Evolutionary conservation across 2,113 vertebrate genomes (phyloP), one percentile per base, ranked within the genome.

Genomic region (Thryonomys swinderianus): DNA sequence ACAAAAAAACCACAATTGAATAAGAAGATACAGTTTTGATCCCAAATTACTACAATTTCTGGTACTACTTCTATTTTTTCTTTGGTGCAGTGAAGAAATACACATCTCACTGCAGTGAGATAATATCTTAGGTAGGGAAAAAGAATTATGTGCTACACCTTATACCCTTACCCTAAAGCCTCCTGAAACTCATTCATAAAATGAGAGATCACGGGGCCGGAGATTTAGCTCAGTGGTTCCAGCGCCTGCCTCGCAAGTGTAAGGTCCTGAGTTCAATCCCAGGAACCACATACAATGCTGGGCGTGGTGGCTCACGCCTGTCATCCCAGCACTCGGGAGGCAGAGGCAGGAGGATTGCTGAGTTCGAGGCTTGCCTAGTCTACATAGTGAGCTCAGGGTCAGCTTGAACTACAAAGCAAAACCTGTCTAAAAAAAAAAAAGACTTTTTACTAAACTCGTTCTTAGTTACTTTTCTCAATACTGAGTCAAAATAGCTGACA

Each of bases 151-250:
- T 85, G n/a, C 32, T 93, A 0, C 61, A 73, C 21, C 37, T 42
- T 93, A 1, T 71, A 83, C 7, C 20, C 62, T 8, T 64, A 91
- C 32, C 13, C 59, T 80, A 42, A 85, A 40, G 37, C 51, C 40
- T 71, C 73, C 5, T 84, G 30, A 57, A 42, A 85, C 45, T 90
- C 57, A 71, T 62, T 88, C 93, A n/a, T 91, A 61, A 88, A 78
- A 48, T 93, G 69, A 93, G 48, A 94, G 82, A 32, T 94, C 10
- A 61, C 87, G n/a, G n/a, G n/a, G n/a, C n/a, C n/a, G n/a, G n/a
- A n/a, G n/a, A n/a, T n/a, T n/a, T n/a, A n/a, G n/a, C n/a, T n/a
- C n/a, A n/a, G n/a, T n/a, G n/a, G n/a, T n/a, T n/a, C n/a, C n/a
- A n/a, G n/a, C n/a, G n/a, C n/a, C n/a, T n/a, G n/a, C n/a, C n/a